Evolutionary conservation across 1,140 invertebrate species (phyloP), one percentile per base, ranked within the genome.

Genomic region (Penaeus indicus): DNA sequence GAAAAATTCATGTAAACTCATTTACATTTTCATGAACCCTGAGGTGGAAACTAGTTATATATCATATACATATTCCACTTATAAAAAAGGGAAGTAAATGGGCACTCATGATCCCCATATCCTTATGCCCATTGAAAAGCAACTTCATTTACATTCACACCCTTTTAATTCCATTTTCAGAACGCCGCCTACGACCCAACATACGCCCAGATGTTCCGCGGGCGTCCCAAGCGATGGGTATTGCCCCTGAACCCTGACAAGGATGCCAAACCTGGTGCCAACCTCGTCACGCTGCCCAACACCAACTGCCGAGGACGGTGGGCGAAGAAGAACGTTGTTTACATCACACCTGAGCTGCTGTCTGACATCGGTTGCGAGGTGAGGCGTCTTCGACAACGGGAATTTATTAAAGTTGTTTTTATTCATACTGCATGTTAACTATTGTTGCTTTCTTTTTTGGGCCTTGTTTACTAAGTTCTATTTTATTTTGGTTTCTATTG

Each of bases 131-230:
- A 54, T 54, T 54, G 1, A 54, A 16, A 54, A 54, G 11, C 54
- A 42, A 61, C 7, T 63, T 54, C 0, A 64, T 47, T 27, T 1
- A 25, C 22, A 11, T 13, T 11, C 27, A 4, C 61, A 25, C 19
- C 25, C 13, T 21, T 7, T n/a, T 11, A 54, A 13, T 54, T 54
- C 1, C 10, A 54, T 54, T 7, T 54, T n/a, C 90, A 96, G 95
- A 95, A 95, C 85, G 95, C 96, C 93, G 95, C 97, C 92, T 93
- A 94, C 64, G 96, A 97, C 93, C 95, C 95, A 2, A 94, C 97
- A 91, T 97, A 97, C 92, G 95, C 96, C 0, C 94, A 94, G 85
- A 95, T 97, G 93, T 97, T 97, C 92, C 94, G 96, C 0, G 95
- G 95, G 0, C 93, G 96, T 63, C 96, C 97, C 0, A 93, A 96